Evolutionary conservation across 1,140 invertebrate genomes (phyloP).

Genomic region (Brevipalpus yothersi): DNA sequence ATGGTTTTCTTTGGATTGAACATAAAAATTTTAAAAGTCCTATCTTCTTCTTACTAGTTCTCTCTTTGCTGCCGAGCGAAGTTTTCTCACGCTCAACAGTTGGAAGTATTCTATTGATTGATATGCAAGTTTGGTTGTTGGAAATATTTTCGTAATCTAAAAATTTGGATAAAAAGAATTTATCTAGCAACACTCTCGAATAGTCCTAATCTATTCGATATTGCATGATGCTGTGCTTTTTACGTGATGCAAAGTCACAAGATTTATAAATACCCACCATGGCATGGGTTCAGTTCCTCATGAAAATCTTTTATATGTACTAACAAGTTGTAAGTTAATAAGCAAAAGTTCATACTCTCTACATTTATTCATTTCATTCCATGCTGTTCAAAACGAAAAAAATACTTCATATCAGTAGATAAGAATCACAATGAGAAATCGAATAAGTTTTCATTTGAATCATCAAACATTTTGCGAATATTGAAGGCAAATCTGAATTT

Average conservation of each 20-base stretch:
- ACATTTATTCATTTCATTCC: constrained; percentile 2
- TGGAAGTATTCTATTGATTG: constrained; percentile 56
- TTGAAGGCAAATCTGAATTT: no score
- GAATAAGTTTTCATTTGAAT: no score
- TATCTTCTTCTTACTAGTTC: no score
- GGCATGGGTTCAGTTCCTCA: not conserved
- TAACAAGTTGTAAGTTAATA: not conserved
- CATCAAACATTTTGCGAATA: no score
- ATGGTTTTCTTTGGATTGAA: constrained; percentile 23
- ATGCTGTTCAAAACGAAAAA: constrained; percentile 3
- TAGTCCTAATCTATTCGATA: constrained; percentile 45
- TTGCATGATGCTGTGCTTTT: constrained; percentile 36
- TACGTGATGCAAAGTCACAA: constrained; percentile 16
- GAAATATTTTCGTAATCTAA: constrained; percentile 79
- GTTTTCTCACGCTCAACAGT: constrained; percentile 74
- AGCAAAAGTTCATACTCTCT: not conserved
- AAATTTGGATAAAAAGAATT: constrained; percentile 47
- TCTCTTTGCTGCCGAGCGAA: constrained; percentile 74
- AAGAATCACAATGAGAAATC: no score
- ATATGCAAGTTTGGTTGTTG: constrained; percentile 48
- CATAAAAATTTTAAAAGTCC: no score
- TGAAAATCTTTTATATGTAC: not conserved
- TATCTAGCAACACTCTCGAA: constrained; percentile 34
- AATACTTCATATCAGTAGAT: constrained; percentile 27
- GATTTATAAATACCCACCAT: not conserved